Evolutionary conservation across 2,888 invertebrate genomes (phyloP), one percentile per base, ranked within the genome.

Genomic region (Tachina grossa): DNA sequence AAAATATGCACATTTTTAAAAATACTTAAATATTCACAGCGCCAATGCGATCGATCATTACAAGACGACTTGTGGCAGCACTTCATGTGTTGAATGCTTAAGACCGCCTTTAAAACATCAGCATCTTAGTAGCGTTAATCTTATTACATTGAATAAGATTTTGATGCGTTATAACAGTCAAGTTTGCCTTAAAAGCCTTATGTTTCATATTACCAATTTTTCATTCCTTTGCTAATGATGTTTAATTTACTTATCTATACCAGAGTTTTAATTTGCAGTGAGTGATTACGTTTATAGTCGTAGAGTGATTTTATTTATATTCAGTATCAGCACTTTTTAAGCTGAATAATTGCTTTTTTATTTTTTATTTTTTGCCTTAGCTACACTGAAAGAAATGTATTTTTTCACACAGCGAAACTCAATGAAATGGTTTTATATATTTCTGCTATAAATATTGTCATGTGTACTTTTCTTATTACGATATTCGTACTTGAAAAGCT

Each of bases 1-100:
- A n/a, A n/a, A 57, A 71, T 31, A 76, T 83, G 82, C 82, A 71
- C 82, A 83, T 83, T 47, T 43, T 61, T 16, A 53, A 69, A n/a
- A 51, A 31, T 11, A 1, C 31, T 43, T 49, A n/a, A 49, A 8
- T 41, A 71, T 55, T 19, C 39, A 55, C 9, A 65, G 9, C 16
- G n/a, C 31, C 6, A 65, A 39, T 19, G 14, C n/a, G n/a, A 9
- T 8, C n/a, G n/a, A 9, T 8, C 31, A 45, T 9, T 57, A 57
- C 19, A 49, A 5, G 57, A 72, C 80, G 72, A 72, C 55, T 66
- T 55, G 0, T n/a, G 13, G 9, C 2, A 13, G 45, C 68, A 14
- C 68, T 69, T 9, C 39, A 16, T 1, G 31, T 1, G 6, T 31
- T 31, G 31, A 31, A 31, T 31, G 31, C 31, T 31, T 31, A 31